Evolutionary conservation across 2,797 vertebrate species (phyloP), one percentile per base, ranked within the genome.

Genomic region (Urosaurus nigricauda): DNA sequence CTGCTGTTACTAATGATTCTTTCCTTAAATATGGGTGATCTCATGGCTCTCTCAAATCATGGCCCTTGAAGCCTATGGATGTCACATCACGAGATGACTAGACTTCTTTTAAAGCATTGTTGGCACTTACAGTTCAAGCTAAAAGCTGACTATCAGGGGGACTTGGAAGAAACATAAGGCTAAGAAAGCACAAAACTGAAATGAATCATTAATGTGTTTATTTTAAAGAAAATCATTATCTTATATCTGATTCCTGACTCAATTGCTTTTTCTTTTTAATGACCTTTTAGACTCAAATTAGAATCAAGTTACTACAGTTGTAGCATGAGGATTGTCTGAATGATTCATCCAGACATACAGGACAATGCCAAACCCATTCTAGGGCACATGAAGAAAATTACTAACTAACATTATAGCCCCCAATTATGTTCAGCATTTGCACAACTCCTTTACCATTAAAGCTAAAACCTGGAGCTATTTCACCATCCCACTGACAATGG

Each of bases 251-350:
- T 75, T 43, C n/a, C n/a, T 19, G 58, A 83, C 40, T 83, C 37
- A 58, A 37, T 83, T 83, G 63, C 80, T 88, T 65, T 63, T 82
- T 35, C 82, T 73, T n/a, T 83, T 65, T 83, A 88, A 83, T 83
- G 40, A 37, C 40, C 58, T 37, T 87, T 40, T 74, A 58, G 26
- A 43, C 32, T 73, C 51, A 81, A 60, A 73, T 73, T 65, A 77
- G 21, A 77, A 63, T 83, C 32, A 83, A 75, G 13, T 75, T 35
- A 74, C 74, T 35, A 53, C 29, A 51, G 37, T 87, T 37, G 63
- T 26, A 73, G 16, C 17, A n/a, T 65, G 19, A 43, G 8, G 26
- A 32, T 53, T 79, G 29, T 71, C 35, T 43, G 51, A 47, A 70
- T 88, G 56, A 47, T 88, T 83, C 40, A 63, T 16, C 40, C 29